These are phyloP conservation scores for Daktulosphaira vitifoliae DNA, from an alignment of 1,140 invertebrate species.

Conservation along the genomic window DNA sequence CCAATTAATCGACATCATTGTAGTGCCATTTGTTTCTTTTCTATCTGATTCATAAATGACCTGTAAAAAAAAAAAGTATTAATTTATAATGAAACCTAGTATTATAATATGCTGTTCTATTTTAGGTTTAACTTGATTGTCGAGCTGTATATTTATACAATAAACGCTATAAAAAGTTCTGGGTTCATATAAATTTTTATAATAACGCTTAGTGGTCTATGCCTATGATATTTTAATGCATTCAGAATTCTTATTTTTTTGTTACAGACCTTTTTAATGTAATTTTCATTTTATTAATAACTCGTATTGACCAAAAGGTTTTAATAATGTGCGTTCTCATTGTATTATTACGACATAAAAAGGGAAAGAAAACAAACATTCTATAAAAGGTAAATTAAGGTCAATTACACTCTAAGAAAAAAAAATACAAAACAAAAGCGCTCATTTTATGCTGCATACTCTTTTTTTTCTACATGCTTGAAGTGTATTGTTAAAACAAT, in stretches of 20 bases:
- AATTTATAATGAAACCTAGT: too few relatives aligned
- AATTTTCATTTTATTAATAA: slow-evolving; percentile 20
- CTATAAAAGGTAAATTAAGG: slow-evolving; percentile 32
- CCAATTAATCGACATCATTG: slow-evolving; percentile 18
- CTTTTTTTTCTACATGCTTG: slow-evolving; percentile 18
- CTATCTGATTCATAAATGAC: neutral
- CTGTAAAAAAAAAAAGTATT: slow-evolving; percentile 1
- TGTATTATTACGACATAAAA: slow-evolving; percentile 25
- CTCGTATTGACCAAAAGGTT: slow-evolving; percentile 23
- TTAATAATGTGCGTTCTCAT: slow-evolving; percentile 30
- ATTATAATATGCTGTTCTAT: too few relatives aligned
- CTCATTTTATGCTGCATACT: slow-evolving; percentile 12
- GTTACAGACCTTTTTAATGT: neutral
- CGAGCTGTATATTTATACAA: too few relatives aligned
- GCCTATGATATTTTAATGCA: slow-evolving; percentile 14
- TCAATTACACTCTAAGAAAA: slow-evolving; percentile 21
- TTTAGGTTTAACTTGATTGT: too few relatives aligned
- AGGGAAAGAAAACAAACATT: slow-evolving; percentile 24
- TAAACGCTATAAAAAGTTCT: too few relatives aligned
- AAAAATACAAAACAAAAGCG: slow-evolving; percentile 27
- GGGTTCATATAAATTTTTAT: too few relatives aligned
- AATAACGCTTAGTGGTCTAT: too few relatives aligned
- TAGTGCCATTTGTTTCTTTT: slow-evolving; percentile 10
- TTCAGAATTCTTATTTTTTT: neutral
- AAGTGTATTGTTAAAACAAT: slow-evolving; percentile 31